Base-by-base conservation (phyloP, 2,888 invertebrate species). In the Rhamnusium bicolor region DNA sequence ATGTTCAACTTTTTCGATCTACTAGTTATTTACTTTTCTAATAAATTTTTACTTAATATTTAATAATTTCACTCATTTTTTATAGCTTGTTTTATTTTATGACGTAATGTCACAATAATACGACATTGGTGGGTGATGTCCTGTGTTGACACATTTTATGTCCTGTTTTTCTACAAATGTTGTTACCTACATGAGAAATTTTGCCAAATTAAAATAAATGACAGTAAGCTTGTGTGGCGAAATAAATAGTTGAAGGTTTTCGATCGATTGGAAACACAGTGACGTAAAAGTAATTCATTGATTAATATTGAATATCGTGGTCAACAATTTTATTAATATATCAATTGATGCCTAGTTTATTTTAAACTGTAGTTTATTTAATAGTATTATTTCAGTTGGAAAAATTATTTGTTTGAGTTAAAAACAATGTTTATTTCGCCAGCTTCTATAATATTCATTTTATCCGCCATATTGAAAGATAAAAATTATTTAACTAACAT, bases 401-500 rank as follows among this genome's bases (percentile, higher is more conserved):
- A 12, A 61, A 58, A 29, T 40, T 47, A 61, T 61, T 61, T 61
- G 61, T 61, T 61, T 61, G 21, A 46, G 40, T 32, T 40, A 40
- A 32, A 60, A 60, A 46, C 46, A 21, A 46, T 61, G 61, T 46
- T 61, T 40, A 21, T 61, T 19, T 46, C 61, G 47, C 47, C 40
- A 12, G 61, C 7, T 10, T 40, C 61, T 61, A 40, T 60, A 21
- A 46, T 47, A 21, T 47, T 47, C 16, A 1, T 29, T 60, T 61
- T 61, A 61, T 61, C n/a, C 2, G 16, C 8, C 19, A 2, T 51
- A 6, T 51, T 51, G 27, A 40, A 7, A 14, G 12, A 19, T 21
- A 46, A 46, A 46, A 61, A 47, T 61, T 61, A 61, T 61, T 61
- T 46, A 61, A 46, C 61, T 61, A 61, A 61, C 18, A 18, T 61